phyloP scores from a whole-genome alignment of 2,888 invertebrate genomes.

The Anaspis maculata region DNA sequence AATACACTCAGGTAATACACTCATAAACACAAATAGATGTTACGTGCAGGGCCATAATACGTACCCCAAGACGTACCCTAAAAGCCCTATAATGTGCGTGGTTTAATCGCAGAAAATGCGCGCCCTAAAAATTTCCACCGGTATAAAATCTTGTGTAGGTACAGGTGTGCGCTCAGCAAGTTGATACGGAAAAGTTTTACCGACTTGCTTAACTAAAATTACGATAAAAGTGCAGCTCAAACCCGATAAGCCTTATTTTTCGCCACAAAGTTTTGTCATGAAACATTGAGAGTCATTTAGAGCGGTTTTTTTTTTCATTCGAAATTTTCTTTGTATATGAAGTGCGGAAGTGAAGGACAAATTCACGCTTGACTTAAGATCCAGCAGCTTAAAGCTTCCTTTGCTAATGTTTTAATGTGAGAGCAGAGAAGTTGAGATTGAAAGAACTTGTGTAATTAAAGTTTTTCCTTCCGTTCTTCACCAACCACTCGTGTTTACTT shows the following conservation, averaged over 20 bases:
- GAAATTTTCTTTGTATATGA: too few species aligned
- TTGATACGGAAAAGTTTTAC: constrained; percentile 11
- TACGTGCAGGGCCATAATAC: constrained; percentile 6
- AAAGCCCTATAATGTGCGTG: constrained; percentile 10
- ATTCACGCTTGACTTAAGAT: constrained; percentile 26
- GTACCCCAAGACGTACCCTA: too few species aligned
- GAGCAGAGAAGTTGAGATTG: constrained; percentile 21
- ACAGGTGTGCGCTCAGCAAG: constrained; percentile 10
- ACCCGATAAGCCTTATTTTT: not conserved
- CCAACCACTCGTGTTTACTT: constrained; percentile 9
- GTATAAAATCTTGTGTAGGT: constrained; percentile 11
- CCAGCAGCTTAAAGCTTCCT: constrained; percentile 20
- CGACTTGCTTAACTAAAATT: constrained; percentile 11
- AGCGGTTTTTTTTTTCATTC: too few species aligned
- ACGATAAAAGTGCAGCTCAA: constrained; percentile 3
- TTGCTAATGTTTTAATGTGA: constrained; percentile 28
- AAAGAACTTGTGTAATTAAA: constrained; percentile 24
- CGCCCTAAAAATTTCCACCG: constrained; percentile 10
- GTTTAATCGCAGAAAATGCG: constrained; percentile 8
- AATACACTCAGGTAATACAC: constrained; percentile 14
- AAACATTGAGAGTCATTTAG: too few species aligned
- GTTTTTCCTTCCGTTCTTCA: constrained; percentile 16
- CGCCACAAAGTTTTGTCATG: too few species aligned
- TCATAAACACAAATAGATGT: constrained; percentile 8
- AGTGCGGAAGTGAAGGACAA: constrained; percentile 22